phyloP scores from a whole-genome alignment of 2,113 vertebrate genomes.

The Lamprotornis superbus region DNA sequence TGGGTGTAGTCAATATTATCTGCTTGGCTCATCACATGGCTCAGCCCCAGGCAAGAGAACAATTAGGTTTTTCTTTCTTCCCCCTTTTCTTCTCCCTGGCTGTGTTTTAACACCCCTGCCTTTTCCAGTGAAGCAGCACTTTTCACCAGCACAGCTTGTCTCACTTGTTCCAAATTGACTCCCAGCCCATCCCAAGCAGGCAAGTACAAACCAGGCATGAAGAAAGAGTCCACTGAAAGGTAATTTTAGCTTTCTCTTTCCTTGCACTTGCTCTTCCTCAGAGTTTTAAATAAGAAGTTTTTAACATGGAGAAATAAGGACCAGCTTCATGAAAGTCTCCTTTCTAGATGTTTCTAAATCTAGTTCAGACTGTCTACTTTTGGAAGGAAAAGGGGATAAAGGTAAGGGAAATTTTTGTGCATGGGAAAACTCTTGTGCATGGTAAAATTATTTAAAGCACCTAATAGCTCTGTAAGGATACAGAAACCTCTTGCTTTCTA shows the following conservation, averaged over 20 bases:
- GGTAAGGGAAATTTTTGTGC: no score
- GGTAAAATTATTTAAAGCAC: background rate
- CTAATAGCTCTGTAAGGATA: background rate
- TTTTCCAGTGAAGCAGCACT: background rate
- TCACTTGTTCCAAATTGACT: background rate
- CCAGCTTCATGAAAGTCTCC: background rate
- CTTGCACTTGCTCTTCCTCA: background rate
- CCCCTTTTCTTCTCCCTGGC: background rate
- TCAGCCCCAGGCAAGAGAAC: background rate
- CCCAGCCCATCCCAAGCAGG: background rate
- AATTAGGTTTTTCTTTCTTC: background rate
- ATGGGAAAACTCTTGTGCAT: background rate
- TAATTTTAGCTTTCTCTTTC: background rate
- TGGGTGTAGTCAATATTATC: background rate
- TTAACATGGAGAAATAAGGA: background rate
- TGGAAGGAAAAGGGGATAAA: fast-evolving
- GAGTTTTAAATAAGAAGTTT: background rate
- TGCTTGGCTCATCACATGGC: background rate
- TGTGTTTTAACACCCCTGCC: background rate
- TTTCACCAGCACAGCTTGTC: background rate
- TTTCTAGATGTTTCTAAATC: background rate
- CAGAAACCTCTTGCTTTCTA: background rate
- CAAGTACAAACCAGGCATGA: background rate
- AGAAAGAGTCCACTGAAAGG: background rate
- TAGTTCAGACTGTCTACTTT: background rate